Conservation (phyloP, 2,888 invertebrate genomes). For the Seira ritae region DNA sequence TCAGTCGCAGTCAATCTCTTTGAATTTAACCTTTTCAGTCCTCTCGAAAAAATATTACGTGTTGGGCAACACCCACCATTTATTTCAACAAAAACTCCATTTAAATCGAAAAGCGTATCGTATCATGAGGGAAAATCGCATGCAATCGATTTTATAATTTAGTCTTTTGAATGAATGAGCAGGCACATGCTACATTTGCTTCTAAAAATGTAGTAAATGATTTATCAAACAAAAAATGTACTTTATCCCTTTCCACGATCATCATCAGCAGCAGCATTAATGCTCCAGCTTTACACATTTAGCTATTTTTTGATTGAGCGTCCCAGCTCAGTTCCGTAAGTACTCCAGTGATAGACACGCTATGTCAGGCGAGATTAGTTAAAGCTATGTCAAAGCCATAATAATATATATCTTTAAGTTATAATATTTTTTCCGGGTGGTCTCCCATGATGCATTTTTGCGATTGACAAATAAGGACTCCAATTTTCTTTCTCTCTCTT, state of each 20-base stretch:
- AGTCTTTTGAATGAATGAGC: neutral
- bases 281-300: neutral
- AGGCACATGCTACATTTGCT: no score
- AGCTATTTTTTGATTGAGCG: neutral
- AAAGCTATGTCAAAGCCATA: no score
- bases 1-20: neutral
- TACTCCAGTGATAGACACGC: neutral
- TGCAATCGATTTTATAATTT: slow-evolving; percentile 14
- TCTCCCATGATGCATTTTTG: neutral
- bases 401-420: neutral
- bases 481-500: neutral
- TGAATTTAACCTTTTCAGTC: slow-evolving; percentile 1
- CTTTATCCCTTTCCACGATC: neutral
- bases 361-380: slow-evolving; percentile 6
- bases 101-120: slow-evolving; percentile 1
- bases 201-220: neutral
- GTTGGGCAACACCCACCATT: neutral
- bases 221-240: slow-evolving; percentile 11
- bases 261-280: neutral
- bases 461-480: slow-evolving; percentile 14
- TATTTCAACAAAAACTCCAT: slow-evolving; percentile 1
- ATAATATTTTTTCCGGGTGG: neutral
- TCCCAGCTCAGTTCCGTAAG: neutral
- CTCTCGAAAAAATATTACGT: neutral
- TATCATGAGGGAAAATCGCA: neutral